Evolutionary conservation across 1,140 invertebrate genomes (phyloP), one percentile per base, ranked within the genome.

Genomic region (Drosophila gunungcola): DNA sequence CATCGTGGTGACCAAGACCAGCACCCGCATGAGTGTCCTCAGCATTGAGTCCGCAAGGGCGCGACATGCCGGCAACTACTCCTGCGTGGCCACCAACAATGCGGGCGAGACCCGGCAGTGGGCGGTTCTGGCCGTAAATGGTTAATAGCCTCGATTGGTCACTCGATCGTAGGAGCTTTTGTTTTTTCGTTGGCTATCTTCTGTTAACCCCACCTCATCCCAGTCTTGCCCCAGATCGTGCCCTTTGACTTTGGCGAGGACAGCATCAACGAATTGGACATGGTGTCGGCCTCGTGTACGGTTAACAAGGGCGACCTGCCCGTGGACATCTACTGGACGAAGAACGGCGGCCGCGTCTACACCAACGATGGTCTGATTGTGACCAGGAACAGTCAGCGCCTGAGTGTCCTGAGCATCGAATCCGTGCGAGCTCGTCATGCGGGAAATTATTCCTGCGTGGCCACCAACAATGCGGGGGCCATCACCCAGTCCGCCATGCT

Each of bases 291-390:
- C 42, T 94, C 95, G 12, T 98, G 97, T 93, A 95, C 96, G n/a
- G 95, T 98, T 5, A 95, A 95, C 78, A 97, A 97, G 92, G 97
- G 97, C 38, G 97, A 98, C 90, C 93, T 95, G 73, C 97, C 97
- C 9, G 93, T 98, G 72, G 95, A 95, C 57, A 96, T 97, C 65
- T 93, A 93, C 43, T 98, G 97, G 97, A 91, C 90, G 9, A 92
- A 93, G 58, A 91, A 94, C 57, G 83, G 90, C 12, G 90, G 91
- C 12, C 80, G 91, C 1, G 80, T 92, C 49, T 89, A 78, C 57
- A 91, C 82, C 69, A 92, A 80, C 65, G 92, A 91, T 84, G 93
- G 91, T 32, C 92, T 95, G 53, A 92, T 93, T 9, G 92, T 95
- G n/a, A 93, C 94, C 43, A 94, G 93, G 58, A 95, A 94, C 63